A percentile compares a stretch with the other conserved stretches of the same genome.
Conservation (phyloP, 2,888 invertebrate genomes). For the Phlogophora meticulosa region DNA sequence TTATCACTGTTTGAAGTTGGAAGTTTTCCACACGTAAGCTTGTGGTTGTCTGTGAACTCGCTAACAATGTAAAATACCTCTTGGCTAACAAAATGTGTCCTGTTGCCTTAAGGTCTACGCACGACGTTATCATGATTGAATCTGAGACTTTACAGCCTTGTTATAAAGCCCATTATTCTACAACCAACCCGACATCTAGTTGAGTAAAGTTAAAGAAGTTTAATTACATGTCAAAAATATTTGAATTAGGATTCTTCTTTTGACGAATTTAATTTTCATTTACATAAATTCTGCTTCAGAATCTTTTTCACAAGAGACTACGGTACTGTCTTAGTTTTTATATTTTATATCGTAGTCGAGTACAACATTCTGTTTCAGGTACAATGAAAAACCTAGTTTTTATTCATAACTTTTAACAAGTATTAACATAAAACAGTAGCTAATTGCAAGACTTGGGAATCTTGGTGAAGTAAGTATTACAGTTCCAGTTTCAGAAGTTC, state of each 20-base stretch:
- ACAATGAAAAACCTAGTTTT: constrained; percentile 46
- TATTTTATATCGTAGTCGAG: constrained; percentile 4
- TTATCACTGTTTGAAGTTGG: constrained; percentile 86
- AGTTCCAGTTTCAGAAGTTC: constrained; percentile 36
- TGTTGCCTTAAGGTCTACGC: constrained; percentile 54
- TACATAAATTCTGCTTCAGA: neutral
- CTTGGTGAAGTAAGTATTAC: constrained; percentile 46
- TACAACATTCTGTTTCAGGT: constrained; percentile 32
- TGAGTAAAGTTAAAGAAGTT: constrained; percentile 31
- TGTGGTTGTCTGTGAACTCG: constrained; percentile 76
- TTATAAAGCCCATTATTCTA: constrained; percentile 40
- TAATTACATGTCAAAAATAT: constrained; percentile 47
- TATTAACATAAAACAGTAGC: constrained; percentile 53
- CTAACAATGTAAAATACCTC: constrained; percentile 81
- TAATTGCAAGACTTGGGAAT: constrained; percentile 46
- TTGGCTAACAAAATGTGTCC: constrained; percentile 71
- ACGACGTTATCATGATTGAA: constrained; percentile 34
- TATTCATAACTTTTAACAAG: constrained; percentile 49
- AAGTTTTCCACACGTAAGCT: constrained; percentile 81
- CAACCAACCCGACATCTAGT: neutral
- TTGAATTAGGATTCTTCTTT: constrained; percentile 24
- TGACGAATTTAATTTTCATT: constrained; percentile 8
- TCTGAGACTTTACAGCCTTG: constrained; percentile 28
- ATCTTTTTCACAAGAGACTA: neutral
- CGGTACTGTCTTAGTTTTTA: neutral